Evolutionary conservation across 1,140 invertebrate species (phyloP), one percentile per base, ranked within the genome.

Genomic region (Leptinotarsa undecemlineata): DNA sequence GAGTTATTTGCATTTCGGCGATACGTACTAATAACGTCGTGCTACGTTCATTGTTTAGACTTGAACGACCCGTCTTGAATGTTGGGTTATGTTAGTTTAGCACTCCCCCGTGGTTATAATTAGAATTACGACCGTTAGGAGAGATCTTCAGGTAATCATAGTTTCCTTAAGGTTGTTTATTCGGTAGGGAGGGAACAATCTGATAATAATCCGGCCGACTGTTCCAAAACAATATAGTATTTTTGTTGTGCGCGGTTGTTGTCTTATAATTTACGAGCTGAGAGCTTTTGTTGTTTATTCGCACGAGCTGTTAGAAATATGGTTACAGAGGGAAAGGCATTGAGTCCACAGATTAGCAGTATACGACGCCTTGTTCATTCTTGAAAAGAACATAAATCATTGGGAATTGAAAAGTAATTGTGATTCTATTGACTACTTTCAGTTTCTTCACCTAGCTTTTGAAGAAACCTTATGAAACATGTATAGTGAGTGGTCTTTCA

Each of bases 121-220:
- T 76, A 72, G 74, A 78, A 78, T 78, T 78, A 78, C 73, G 77
- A 70, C 77, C 63, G 77, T 78, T 76, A 76, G 73, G 77, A 76
- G 77, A 78, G 74, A 78, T 78, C 75, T 78, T 78, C 77, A 78
- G 77, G 77, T 78, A 78, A 78, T 78, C 74, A 75, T 71, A 63
- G 77, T 78, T 78, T 78, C 77, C 77, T 78, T 78, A 76, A 76
- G 77, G 77, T 75, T 78, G 77, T 78, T 78, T 73, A 76, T 74
- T 48, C 68, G 68, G 68, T 19, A n/a, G 47, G 68, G 48, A 69
- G 33, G 48, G 68, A 21, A 42, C 68, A 69, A 69, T 69, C 33
- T 48, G 26, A 69, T 69, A 69, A 69, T 69, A 64, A 64, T 64
- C 68, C 68, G 48, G n/a, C 68, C n/a, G 68, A n/a, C 1, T 48